Percentiles rank a stretch among this genome's conserved stretches.
Conservation (phyloP, 2,888 invertebrate species). For the Acrobasis suavella region DNA sequence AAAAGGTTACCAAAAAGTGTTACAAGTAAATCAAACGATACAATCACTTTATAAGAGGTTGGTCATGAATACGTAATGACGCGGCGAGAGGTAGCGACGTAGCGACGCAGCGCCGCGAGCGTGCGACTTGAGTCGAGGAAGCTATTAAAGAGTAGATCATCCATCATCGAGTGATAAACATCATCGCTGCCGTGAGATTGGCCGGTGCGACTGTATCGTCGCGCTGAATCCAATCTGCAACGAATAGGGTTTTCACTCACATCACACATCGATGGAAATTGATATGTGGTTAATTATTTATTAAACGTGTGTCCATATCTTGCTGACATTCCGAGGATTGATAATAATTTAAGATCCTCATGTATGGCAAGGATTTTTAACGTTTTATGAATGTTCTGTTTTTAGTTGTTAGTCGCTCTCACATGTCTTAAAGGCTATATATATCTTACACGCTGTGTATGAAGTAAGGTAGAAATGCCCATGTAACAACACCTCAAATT, state of each 20-base stretch:
- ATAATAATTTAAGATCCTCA: too few relatives aligned
- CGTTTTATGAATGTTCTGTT: too few relatives aligned
- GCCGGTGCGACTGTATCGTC: conserved; percentile 31
- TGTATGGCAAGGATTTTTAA: too few relatives aligned
- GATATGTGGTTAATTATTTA: neutral
- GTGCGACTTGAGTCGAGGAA: conserved; percentile 44
- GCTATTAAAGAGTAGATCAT: conserved; percentile 44
- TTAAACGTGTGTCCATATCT: neutral
- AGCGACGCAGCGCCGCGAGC: conserved; percentile 5
- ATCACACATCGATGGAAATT: neutral
- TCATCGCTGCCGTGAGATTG: conserved; percentile 48
- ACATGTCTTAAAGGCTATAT: too few relatives aligned
- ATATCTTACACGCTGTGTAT: too few relatives aligned
- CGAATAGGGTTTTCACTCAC: conserved; percentile 30
- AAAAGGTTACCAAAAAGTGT: conserved; percentile 6
- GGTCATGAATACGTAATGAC: conserved; percentile 15
- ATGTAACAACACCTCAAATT: too few relatives aligned
- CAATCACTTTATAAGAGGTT: conserved; percentile 1
- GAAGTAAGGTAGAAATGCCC: too few relatives aligned
- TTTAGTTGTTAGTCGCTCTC: too few relatives aligned
- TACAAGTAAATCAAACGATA: conserved; percentile 7
- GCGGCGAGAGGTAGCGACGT: neutral
- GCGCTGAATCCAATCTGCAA: conserved; percentile 33
- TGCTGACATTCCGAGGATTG: neutral
- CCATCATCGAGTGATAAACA: conserved; percentile 66